Conservation (phyloP, 2,113 vertebrate genomes). For the Scomber japonicus region DNA sequence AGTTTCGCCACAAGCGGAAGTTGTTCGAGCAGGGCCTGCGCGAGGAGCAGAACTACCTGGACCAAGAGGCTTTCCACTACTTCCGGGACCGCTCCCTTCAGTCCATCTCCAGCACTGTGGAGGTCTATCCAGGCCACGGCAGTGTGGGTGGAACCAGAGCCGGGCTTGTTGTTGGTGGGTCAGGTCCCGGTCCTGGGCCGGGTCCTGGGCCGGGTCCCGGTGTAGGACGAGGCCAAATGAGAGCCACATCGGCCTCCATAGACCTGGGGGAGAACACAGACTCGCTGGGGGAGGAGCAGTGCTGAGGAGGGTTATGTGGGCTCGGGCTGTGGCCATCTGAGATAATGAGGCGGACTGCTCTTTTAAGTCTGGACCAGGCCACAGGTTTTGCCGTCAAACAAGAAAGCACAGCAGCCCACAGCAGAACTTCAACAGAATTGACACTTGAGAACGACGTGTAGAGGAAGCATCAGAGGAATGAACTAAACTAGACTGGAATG, state of each 20-base stretch:
- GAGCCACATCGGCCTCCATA: conserved; percentile 56
- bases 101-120: conserved; percentile 81
- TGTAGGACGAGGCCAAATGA: conserved; percentile 52
- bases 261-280: conserved; percentile 83
- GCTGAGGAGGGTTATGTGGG: conserved; percentile 68
- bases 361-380: neutral
- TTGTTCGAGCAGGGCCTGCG: conserved; percentile 94
- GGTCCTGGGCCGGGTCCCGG: conserved; percentile 19
- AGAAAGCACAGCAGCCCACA: conserved; percentile 39
- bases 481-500: neutral
- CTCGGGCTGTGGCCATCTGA: too few relatives aligned
- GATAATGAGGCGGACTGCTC: neutral
- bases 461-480: neutral
- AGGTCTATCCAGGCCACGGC: conserved; percentile 76
- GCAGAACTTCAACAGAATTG: neutral
- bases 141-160: conserved; percentile 52
- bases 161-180: conserved; percentile 39
- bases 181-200: conserved; percentile 8
- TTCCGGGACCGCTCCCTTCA: conserved; percentile 92
- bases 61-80: conserved; percentile 94
- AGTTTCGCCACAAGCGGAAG: conserved; percentile 97
- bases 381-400: neutral
- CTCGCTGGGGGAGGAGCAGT: conserved; percentile 84
- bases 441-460: neutral
- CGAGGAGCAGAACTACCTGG: conserved; percentile 93